Evolutionary conservation across 1,140 invertebrate genomes (phyloP).

Genomic region (Aphaenogaster ashmeadi): DNA sequence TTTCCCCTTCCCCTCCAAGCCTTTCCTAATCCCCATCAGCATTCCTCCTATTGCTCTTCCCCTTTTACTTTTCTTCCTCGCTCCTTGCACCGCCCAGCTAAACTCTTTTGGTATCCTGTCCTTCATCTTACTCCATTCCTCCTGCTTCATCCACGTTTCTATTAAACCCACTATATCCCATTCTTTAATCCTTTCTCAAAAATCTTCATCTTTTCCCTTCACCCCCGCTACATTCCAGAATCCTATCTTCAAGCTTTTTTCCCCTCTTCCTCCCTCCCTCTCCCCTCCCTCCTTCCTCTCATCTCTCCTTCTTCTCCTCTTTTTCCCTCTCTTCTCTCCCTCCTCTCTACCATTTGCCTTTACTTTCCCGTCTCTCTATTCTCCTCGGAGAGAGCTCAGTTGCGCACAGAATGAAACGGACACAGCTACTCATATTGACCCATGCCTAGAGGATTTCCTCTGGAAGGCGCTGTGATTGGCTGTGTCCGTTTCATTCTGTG

Average conservation of each 20-base stretch:
- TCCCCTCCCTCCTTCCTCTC: no score
- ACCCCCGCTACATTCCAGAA: not conserved
- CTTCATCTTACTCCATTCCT: not conserved
- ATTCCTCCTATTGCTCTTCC: not conserved
- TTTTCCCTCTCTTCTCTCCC: no score
- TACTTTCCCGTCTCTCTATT: not conserved
- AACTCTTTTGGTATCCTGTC: not conserved
- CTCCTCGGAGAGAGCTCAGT: no score
- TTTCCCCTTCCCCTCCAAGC: no score
- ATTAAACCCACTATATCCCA: not conserved
- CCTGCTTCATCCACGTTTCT: not conserved
- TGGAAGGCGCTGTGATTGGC: no score
- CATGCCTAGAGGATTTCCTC: no score
- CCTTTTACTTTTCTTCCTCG: not conserved
- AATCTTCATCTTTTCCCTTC: not conserved
- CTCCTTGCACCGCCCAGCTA: not conserved
- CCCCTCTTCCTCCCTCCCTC: no score
- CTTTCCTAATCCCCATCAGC: not conserved
- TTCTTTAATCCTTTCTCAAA: not conserved
- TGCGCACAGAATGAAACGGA: no score
- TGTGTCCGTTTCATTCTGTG: no score
- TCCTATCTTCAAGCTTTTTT: not conserved
- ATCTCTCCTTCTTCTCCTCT: not conserved
- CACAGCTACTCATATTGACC: no score
- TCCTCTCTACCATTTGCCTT: not conserved